These are phyloP conservation scores for Myodes glareolus DNA, from an alignment of 2,113 vertebrate genomes.

Conservation along the genomic window DNA sequence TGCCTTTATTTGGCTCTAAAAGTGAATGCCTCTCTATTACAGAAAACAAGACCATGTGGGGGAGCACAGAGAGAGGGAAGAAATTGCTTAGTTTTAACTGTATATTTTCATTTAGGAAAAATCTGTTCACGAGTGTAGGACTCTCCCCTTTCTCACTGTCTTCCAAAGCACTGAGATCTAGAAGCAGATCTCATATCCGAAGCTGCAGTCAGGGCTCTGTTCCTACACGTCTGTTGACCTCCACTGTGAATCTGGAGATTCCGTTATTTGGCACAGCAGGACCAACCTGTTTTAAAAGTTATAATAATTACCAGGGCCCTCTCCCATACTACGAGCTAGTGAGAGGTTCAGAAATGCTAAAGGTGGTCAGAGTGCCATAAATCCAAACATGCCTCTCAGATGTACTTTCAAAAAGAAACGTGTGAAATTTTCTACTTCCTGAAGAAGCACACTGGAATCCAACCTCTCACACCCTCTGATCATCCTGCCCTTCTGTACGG, in stretches of 20 bases:
- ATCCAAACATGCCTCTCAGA: not conserved
- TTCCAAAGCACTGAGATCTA: not conserved
- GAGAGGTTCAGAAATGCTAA: not conserved
- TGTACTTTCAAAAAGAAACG: not conserved
- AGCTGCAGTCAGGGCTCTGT: not conserved
- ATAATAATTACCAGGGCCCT: not conserved
- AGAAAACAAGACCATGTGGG: not conserved
- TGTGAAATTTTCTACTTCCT: not conserved
- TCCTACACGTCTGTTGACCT: not conserved
- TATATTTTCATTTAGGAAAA: slow-evolving; percentile 20
- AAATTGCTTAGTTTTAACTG: not conserved
- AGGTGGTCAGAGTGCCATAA: not conserved
- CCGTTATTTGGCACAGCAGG: not conserved
- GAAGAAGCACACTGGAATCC: not conserved
- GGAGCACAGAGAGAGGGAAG: not conserved
- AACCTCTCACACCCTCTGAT: not conserved
- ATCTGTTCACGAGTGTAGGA: not conserved
- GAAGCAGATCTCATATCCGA: not conserved
- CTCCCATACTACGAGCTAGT: not conserved
- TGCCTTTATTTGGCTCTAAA: not conserved
- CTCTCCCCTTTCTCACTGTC: not conserved
- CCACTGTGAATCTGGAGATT: not conserved
- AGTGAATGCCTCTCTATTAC: not conserved
- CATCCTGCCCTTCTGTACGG: not conserved
- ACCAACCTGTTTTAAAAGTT: not conserved